A percentile compares a stretch with the other conserved stretches of the same genome.
Conservation (phyloP, 2,113 vertebrate species). For the Leucoraja erinaceus region DNA sequence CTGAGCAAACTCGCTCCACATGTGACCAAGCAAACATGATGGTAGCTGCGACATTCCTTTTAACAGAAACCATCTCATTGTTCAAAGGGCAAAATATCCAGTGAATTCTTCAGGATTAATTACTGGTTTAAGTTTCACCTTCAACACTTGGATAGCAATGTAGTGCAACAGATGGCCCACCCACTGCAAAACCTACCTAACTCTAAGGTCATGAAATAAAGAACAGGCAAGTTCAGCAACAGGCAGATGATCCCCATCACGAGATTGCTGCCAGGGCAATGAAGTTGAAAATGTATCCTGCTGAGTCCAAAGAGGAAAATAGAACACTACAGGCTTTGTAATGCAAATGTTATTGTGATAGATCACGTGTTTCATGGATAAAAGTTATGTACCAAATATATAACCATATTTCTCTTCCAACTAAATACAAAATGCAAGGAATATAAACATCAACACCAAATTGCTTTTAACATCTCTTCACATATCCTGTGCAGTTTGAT, state of each 20-base stretch:
- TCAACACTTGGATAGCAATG: not conserved
- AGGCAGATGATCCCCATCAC: not conserved
- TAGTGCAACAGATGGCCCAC: not conserved
- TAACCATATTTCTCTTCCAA: not conserved
- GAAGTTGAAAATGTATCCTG: not conserved
- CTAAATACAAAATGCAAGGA: not conserved
- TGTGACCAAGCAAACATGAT: not conserved
- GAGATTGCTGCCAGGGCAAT: not conserved
- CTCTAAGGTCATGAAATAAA: not conserved
- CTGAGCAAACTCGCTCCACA: slow-evolving; percentile 21
- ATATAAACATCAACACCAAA: not conserved
- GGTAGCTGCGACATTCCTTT: not conserved
- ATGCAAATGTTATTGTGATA: not conserved
- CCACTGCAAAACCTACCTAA: not conserved
- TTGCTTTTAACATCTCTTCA: not conserved
- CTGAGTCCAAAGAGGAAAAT: not conserved
- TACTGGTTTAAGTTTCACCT: not conserved
- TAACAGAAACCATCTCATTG: not conserved
- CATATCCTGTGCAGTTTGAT: too few species aligned
- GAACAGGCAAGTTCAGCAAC: not conserved
- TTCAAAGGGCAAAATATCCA: not conserved
- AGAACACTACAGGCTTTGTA: not conserved
- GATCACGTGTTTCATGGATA: not conserved
- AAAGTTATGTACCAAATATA: not conserved
- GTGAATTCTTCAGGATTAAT: not conserved